phyloP scores from a whole-genome alignment of 64 coral and sea anemone genomes.

The Porites australiensis region DNA sequence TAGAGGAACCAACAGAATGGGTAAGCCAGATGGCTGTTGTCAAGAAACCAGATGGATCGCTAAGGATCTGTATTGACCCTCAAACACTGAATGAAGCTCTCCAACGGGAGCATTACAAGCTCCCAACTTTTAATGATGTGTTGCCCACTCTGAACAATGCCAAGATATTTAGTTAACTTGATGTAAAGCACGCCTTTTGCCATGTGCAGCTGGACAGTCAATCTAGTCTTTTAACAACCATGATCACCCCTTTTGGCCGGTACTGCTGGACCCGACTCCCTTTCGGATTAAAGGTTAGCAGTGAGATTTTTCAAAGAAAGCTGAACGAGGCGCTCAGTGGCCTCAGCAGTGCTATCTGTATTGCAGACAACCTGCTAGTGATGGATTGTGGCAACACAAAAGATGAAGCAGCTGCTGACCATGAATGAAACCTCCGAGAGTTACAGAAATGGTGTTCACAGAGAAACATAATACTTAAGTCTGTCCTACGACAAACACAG shows the following conservation, averaged over 20 bases:
- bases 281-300: constrained; percentile 30
- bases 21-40: background rate
- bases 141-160: background rate
- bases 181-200: background rate
- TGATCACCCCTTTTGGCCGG: background rate
- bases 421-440: constrained; percentile 42
- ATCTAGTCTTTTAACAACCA: background rate
- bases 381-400: background rate
- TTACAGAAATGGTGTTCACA: too few relatives aligned
- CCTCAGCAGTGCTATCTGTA: background rate
- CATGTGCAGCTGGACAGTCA: too few relatives aligned
- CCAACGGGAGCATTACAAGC: background rate
- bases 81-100: background rate
- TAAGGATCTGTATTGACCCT: background rate
- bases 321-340: background rate
- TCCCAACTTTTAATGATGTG: background rate
- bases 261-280: background rate
- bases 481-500: background rate
- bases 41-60: background rate
- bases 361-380: constrained; percentile 24
- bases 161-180: background rate
- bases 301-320: background rate
- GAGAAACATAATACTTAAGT: too few relatives aligned
- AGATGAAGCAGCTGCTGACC: background rate
- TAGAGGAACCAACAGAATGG: background rate